Evolutionary conservation across 2,113 vertebrate genomes (phyloP).

Genomic region (Xerus inauris): DNA sequence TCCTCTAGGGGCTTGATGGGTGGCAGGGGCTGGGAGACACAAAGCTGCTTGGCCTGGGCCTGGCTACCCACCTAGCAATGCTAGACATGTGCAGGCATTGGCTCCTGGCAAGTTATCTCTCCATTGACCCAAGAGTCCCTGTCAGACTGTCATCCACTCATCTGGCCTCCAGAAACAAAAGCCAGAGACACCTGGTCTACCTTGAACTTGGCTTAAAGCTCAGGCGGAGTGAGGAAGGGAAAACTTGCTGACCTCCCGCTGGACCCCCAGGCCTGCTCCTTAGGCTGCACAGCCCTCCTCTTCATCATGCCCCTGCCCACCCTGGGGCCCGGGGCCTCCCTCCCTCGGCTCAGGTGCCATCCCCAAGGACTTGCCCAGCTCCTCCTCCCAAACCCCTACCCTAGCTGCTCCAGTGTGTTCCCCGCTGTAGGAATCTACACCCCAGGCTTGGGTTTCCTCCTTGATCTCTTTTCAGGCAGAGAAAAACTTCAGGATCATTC

Average conservation of each 20-base stretch:
- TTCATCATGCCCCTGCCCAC: too few relatives aligned
- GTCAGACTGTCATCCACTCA: neutral
- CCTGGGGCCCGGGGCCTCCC: accelerated
- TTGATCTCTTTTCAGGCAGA: neutral
- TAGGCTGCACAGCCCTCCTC: too few relatives aligned
- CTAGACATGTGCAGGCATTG: neutral
- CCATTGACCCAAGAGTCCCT: too few relatives aligned
- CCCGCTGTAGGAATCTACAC: neutral
- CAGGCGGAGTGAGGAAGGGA: too few relatives aligned
- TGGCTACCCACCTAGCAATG: neutral
- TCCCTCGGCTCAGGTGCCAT: accelerated
- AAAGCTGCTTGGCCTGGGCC: neutral
- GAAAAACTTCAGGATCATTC: neutral
- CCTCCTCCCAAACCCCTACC: neutral
- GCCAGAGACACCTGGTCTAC: neutral
- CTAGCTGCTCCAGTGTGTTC: neutral
- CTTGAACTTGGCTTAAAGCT: neutral
- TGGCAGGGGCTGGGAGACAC: neutral
- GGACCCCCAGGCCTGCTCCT: neutral
- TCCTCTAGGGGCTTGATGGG: neutral
- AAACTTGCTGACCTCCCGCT: neutral
- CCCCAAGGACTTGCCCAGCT: accelerated
- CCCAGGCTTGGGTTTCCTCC: neutral
- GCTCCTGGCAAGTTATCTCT: neutral
- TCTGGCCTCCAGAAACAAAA: neutral